phyloP scores from a whole-genome alignment of 2,888 invertebrate genomes.

The Idaea dimidiata region DNA sequence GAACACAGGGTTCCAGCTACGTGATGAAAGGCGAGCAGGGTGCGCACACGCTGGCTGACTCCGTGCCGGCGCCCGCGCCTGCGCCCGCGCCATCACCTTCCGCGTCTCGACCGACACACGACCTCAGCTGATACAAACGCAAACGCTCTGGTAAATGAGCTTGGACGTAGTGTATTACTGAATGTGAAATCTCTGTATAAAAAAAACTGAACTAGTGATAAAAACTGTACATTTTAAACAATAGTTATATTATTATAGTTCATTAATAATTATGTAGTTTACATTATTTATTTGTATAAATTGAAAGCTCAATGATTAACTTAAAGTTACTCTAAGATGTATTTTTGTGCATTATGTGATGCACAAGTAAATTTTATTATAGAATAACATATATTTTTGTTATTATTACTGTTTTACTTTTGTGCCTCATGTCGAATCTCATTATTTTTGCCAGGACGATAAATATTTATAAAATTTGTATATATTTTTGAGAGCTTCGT shows the following conservation, averaged over 20 bases:
- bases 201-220: constrained; percentile 42
- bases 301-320: constrained; percentile 78
- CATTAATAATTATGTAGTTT: constrained; percentile 46
- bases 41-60: constrained; percentile 31
- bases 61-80: constrained; percentile 28
- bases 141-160: constrained; percentile 26
- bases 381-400: constrained; percentile 64
- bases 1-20: constrained; percentile 88
- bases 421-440: constrained; percentile 76
- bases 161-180: constrained; percentile 19
- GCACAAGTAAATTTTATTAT: constrained; percentile 70
- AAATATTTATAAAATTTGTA: constrained; percentile 5
- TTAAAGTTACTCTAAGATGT: constrained; percentile 73
- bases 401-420: constrained; percentile 68
- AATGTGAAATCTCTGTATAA: constrained; percentile 50
- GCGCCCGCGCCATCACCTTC: constrained; percentile 31
- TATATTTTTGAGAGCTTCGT: constrained; percentile 35
- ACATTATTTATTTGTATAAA: constrained; percentile 79
- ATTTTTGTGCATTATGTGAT: constrained; percentile 63
- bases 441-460: constrained; percentile 41
- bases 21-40: constrained; percentile 75
- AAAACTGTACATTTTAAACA: constrained; percentile 57
- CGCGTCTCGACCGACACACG: constrained; percentile 60
- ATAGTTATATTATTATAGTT: constrained; percentile 36
- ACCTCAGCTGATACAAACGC: constrained; percentile 90